phyloP scores from a whole-genome alignment of 2,113 vertebrate genomes.

The Mastomys coucha region DNA sequence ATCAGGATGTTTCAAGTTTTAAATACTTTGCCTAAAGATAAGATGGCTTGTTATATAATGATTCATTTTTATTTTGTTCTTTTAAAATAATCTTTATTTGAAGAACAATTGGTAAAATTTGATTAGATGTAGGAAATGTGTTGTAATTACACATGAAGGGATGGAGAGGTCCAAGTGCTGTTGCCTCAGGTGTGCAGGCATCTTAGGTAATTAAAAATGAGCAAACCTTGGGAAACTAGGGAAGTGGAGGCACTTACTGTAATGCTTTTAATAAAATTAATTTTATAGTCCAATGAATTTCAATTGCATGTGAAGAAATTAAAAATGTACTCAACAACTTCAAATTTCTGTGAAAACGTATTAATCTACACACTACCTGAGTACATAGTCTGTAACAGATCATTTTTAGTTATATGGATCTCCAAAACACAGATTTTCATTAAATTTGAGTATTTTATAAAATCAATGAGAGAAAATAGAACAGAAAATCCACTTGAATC shows the following conservation, averaged over 20 bases:
- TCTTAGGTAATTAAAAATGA: slow-evolving; percentile 51
- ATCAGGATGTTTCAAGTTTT: slow-evolving; percentile 26
- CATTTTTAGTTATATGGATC: not conserved
- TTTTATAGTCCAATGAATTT: slow-evolving; percentile 54
- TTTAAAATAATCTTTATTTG: slow-evolving; percentile 30
- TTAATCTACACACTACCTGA: not conserved
- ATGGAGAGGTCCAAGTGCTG: slow-evolving; percentile 1
- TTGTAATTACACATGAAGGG: slow-evolving; percentile 38
- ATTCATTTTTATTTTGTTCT: not conserved
- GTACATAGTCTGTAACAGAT: not conserved
- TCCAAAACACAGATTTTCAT: not conserved
- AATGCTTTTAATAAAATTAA: slow-evolving; percentile 37
- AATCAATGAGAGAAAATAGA: slow-evolving; percentile 37
- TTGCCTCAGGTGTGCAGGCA: not conserved
- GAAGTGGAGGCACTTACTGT: not conserved
- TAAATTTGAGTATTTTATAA: slow-evolving; percentile 1
- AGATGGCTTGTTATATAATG: not conserved
- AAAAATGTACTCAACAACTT: not conserved
- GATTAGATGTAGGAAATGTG: not conserved
- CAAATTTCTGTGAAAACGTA: slow-evolving; percentile 40
- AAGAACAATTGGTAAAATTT: slow-evolving; percentile 52
- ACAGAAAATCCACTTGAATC: slow-evolving; percentile 27
- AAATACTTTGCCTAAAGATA: slow-evolving; percentile 34
- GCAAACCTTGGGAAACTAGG: not conserved
- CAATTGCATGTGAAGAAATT: slow-evolving; percentile 48